Evolutionary conservation across 2,888 invertebrate genomes (phyloP).

Genomic region (Charanyca ferruginea): DNA sequence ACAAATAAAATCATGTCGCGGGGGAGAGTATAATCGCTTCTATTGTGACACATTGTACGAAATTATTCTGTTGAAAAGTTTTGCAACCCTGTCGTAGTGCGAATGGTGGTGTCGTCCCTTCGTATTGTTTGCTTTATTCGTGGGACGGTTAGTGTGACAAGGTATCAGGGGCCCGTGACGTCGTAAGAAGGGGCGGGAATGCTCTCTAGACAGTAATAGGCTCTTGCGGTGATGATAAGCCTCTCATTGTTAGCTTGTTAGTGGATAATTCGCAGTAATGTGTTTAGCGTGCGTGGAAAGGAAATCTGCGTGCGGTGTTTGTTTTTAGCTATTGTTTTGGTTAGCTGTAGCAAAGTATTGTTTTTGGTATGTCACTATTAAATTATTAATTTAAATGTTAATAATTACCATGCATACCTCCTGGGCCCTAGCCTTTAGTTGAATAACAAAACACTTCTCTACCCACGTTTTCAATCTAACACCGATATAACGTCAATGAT

Average conservation of each 20-base stretch:
- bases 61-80: conserved; percentile 75
- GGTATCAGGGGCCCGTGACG: conserved; percentile 77
- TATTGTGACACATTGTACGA: conserved; percentile 87
- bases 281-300: conserved; percentile 78
- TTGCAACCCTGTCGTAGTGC: conserved; percentile 81
- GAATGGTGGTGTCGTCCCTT: conserved; percentile 55
- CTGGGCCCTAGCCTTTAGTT: background rate
- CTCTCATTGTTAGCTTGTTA: conserved; percentile 90
- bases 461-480: background rate
- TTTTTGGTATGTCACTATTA: background rate
- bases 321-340: conserved; percentile 40
- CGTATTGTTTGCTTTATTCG: conserved; percentile 52
- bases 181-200: conserved; percentile 85
- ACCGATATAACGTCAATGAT: background rate
- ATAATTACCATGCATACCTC: background rate
- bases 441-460: background rate
- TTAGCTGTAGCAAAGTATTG: background rate
- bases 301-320: conserved; percentile 77
- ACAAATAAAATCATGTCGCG: conserved; percentile 90
- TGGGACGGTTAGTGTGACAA: conserved; percentile 75
- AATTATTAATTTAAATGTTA: background rate
- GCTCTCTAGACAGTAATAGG: conserved; percentile 87
- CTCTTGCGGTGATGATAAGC: conserved; percentile 87
- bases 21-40: conserved; percentile 88
- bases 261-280: conserved; percentile 85